phyloP scores from a whole-genome alignment of 2,113 vertebrate genomes.

The Pandion haliaetus region DNA sequence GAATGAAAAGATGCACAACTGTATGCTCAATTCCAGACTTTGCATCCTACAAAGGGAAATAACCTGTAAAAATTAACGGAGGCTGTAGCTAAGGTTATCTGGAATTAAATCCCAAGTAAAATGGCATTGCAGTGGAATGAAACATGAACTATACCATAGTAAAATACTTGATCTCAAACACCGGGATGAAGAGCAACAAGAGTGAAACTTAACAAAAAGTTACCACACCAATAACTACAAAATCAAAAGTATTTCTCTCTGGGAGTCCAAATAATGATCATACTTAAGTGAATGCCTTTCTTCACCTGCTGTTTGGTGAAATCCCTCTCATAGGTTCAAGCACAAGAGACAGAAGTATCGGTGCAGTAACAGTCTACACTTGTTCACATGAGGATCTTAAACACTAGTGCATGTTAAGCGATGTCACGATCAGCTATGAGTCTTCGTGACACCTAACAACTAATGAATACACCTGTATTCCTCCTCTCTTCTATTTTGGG shows the following conservation, averaged over 20 bases:
- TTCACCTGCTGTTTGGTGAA: background rate
- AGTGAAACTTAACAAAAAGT: background rate
- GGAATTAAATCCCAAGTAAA: background rate
- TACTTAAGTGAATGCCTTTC: background rate
- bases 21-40: background rate
- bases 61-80: background rate
- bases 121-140: background rate
- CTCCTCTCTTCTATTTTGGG: no score
- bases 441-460: background rate
- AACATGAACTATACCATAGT: background rate
- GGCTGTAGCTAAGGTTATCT: background rate
- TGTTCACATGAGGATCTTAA: background rate
- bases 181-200: background rate
- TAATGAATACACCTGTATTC: background rate
- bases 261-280: background rate
- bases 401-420: accelerated
- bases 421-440: accelerated
- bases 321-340: background rate
- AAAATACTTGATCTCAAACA: background rate
- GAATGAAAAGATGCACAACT: background rate
- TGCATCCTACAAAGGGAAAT: background rate
- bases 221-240: background rate
- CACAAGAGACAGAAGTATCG: background rate
- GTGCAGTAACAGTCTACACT: background rate
- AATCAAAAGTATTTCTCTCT: background rate